Evolutionary conservation across 2,888 invertebrate genomes (phyloP).

Genomic region (Drosophila pseudotalamancana): DNA sequence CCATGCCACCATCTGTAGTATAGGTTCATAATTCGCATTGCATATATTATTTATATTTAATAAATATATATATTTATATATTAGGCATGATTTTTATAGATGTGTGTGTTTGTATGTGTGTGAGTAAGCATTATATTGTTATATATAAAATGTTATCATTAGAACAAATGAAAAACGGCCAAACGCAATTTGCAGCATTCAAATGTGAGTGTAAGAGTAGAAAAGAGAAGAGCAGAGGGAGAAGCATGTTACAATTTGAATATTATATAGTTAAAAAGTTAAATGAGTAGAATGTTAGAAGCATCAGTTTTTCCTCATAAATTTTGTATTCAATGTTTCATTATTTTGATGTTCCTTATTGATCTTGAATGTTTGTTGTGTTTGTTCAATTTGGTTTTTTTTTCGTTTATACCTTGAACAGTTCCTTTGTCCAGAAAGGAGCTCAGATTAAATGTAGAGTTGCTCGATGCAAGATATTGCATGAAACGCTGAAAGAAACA

Average conservation of each 20-base stretch:
- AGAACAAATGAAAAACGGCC: slow-evolving; percentile 69
- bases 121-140: slow-evolving; percentile 49
- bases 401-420: slow-evolving; percentile 92
- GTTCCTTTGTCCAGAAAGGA: slow-evolving; percentile 99
- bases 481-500: slow-evolving; percentile 95
- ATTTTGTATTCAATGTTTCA: too few species aligned
- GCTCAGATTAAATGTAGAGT: slow-evolving; percentile 99
- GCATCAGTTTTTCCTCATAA: slow-evolving; percentile 39
- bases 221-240: slow-evolving; percentile 57
- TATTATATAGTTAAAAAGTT: slow-evolving; percentile 5
- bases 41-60: slow-evolving; percentile 18
- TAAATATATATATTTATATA: slow-evolving; percentile 20
- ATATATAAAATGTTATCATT: slow-evolving; percentile 52
- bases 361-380: neutral
- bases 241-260: slow-evolving; percentile 25
- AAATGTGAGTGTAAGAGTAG: slow-evolving; percentile 29
- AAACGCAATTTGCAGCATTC: slow-evolving; percentile 67
- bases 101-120: slow-evolving; percentile 21
- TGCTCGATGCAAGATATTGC: slow-evolving; percentile 99
- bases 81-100: slow-evolving; percentile 20
- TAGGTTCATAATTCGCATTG: slow-evolving; percentile 63
- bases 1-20: slow-evolving; percentile 83
- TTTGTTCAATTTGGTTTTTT: neutral
- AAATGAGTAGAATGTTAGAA: slow-evolving; percentile 43
- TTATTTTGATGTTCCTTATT: neutral